Percentiles rank a stretch among this genome's conserved stretches.
These are phyloP conservation scores for Podarcis muralis DNA, from an alignment of 2,113 vertebrate species.

Conservation along the genomic window DNA sequence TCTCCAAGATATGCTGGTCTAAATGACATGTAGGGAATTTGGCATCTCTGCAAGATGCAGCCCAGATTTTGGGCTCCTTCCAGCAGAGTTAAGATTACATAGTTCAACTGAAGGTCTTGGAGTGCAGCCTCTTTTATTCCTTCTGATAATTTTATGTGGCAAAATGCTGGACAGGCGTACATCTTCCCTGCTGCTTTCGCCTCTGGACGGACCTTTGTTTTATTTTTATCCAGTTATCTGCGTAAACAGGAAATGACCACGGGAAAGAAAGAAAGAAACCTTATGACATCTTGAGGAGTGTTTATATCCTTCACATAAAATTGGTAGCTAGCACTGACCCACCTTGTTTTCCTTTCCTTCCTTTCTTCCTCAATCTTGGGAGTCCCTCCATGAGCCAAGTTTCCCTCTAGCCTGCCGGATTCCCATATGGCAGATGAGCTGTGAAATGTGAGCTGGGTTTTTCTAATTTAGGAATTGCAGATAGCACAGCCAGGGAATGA, in stretches of 20 bases:
- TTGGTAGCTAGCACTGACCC: neutral
- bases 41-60: neutral
- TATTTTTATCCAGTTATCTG: neutral
- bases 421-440: conserved; percentile 10
- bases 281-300: conserved; percentile 26
- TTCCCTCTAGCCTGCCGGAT: neutral
- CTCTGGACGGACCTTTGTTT: neutral
- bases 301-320: conserved; percentile 35
- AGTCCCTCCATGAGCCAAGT: neutral
- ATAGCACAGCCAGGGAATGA: conserved; percentile 14
- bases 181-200: neutral
- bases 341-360: neutral
- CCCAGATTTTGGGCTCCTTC: neutral
- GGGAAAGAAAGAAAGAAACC: neutral
- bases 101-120: neutral
- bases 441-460: conserved; percentile 14
- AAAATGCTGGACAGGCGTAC: neutral
- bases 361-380: neutral
- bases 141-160: neutral
- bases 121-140: neutral
- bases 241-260: conserved; percentile 20
- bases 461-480: conserved; percentile 16
- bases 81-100: neutral
- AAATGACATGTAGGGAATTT: neutral
- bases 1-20: too few species aligned